Evolutionary conservation across 30 jellyfish, hydroid and myxozoan species (phyloP).

Genomic region (Pelagia noctiluca): DNA sequence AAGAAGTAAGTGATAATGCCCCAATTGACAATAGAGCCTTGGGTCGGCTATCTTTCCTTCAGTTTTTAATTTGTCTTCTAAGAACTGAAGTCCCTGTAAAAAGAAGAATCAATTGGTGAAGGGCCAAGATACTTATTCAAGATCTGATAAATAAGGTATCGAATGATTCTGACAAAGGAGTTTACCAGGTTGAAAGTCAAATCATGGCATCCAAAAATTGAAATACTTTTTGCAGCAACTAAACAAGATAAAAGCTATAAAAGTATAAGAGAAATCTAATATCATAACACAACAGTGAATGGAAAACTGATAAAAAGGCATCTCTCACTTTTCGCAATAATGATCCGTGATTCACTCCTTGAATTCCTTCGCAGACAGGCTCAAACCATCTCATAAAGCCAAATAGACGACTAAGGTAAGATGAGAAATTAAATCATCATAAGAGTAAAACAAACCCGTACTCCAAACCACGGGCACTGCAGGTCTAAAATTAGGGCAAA

Average conservation of each 20-base stretch:
- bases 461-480: too few species aligned
- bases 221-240: too few species aligned
- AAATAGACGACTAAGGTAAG: slow-evolving; percentile 90
- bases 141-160: too few species aligned
- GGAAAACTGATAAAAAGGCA: neutral
- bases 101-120: neutral
- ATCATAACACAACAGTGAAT: too few species aligned
- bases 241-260: too few species aligned
- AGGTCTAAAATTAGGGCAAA: too few species aligned
- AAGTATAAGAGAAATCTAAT: too few species aligned
- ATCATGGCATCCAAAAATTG: too few species aligned
- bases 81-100: slow-evolving; percentile 84
- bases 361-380: slow-evolving; percentile 82
- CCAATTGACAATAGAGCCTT: slow-evolving; percentile 87
- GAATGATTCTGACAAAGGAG: too few species aligned
- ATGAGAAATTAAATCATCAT: neutral
- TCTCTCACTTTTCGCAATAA: slow-evolving; percentile 83
- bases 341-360: slow-evolving; percentile 84
- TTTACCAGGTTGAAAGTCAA: too few species aligned
- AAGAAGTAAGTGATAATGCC: slow-evolving; percentile 94
- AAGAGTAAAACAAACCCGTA: too few species aligned
- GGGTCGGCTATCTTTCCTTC: slow-evolving; percentile 96
- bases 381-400: slow-evolving; percentile 98
- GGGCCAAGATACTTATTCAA: neutral
- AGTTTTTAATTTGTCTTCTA: slow-evolving; percentile 74